Percentiles rank a stretch among this genome's conserved stretches.
Evolutionary conservation across 2,797 vertebrate genomes (phyloP).

Genomic region (Channa striata): DNA sequence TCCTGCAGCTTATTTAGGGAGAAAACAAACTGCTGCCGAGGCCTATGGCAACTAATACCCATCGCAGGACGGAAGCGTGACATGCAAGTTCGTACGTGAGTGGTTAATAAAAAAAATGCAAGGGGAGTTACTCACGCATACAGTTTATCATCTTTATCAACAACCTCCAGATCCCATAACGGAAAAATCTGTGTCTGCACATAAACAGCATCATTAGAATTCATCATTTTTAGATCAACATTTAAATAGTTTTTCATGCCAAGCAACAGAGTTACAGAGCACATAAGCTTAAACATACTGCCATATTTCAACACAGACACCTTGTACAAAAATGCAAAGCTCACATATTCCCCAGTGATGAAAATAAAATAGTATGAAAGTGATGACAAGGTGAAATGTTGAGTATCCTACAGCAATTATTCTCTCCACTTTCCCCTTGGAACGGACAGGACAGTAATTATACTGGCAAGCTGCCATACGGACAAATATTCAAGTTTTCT

Average conservation of each 20-base stretch:
- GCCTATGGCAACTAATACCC: constrained; percentile 50
- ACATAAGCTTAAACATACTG: constrained; percentile 9
- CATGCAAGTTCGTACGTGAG: constrained; percentile 10
- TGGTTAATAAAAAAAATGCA: constrained; percentile 75
- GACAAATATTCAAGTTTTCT: constrained; percentile 67
- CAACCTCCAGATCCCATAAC: constrained; percentile 45
- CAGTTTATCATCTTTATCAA: constrained; percentile 46
- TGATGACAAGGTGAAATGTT: constrained; percentile 71
- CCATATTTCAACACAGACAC: constrained; percentile 23
- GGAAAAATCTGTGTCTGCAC: constrained; percentile 48
- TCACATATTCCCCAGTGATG: constrained; percentile 13
- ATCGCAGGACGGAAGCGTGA: constrained; percentile 31
- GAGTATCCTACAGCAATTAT: constrained; percentile 67
- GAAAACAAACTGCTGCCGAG: constrained; percentile 54
- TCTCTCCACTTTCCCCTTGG: constrained; percentile 51
- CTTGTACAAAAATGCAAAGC: constrained; percentile 18
- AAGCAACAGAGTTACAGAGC: not conserved
- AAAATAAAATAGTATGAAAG: constrained; percentile 50
- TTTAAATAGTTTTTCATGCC: constrained; percentile 27
- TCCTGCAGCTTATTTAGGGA: constrained; percentile 62
- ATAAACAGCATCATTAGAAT: constrained; percentile 60
- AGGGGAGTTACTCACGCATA: constrained; percentile 66
- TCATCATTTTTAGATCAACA: constrained; percentile 58
- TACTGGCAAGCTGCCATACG: constrained; percentile 65
- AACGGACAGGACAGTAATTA: constrained; percentile 67